Percentiles rank a stretch among this genome's conserved stretches.
phyloP scores from a whole-genome alignment of 1,140 invertebrate species.

The Apis florea region DNA sequence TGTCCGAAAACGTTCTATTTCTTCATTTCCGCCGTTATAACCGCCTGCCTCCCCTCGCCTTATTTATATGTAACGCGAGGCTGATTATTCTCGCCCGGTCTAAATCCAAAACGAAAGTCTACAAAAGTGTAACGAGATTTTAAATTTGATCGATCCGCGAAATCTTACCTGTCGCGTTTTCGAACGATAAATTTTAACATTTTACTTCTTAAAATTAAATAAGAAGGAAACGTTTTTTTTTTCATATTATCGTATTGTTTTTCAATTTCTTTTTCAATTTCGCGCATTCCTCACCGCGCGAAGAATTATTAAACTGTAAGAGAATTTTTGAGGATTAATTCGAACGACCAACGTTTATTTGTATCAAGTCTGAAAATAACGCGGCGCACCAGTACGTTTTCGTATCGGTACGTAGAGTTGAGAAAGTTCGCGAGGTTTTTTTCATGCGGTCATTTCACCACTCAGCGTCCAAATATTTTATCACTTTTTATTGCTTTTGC shows the following conservation, averaged over 20 bases:
- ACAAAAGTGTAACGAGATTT: neutral
- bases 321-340: too few species aligned
- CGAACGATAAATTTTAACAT: too few species aligned
- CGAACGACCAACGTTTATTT: neutral
- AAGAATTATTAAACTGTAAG: too few species aligned
- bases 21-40: slow-evolving; percentile 19
- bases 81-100: neutral
- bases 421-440: neutral
- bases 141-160: neutral
- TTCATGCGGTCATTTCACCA: neutral
- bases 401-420: neutral
- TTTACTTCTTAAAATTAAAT: too few species aligned
- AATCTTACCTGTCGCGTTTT: too few species aligned
- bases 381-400: too few species aligned
- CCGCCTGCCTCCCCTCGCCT: too few species aligned
- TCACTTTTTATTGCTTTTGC: neutral
- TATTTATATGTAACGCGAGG: neutral
- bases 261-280: too few species aligned
- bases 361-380: neutral
- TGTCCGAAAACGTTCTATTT: slow-evolving; percentile 7
- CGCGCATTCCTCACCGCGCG: too few species aligned
- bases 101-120: neutral
- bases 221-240: too few species aligned
- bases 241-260: too few species aligned
- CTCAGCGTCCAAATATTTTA: neutral